These are phyloP conservation scores for Tenthredo mesomela DNA, from an alignment of 2,888 invertebrate genomes.

Conservation along the genomic window DNA sequence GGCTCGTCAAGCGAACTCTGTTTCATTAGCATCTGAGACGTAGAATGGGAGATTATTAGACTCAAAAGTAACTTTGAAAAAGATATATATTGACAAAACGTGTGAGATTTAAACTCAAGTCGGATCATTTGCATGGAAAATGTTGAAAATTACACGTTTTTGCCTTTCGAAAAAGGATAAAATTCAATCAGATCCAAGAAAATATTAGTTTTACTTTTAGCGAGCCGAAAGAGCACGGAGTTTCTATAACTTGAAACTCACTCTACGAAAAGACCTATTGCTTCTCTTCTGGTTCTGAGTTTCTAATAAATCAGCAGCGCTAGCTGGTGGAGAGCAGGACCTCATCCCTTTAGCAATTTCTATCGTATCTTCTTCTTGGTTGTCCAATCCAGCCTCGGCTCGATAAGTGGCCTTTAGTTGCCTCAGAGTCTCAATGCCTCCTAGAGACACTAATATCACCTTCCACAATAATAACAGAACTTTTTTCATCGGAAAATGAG, in stretches of 20 bases:
- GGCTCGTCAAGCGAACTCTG: slow-evolving; percentile 95
- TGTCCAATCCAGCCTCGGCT: slow-evolving; percentile 86
- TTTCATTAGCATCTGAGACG: slow-evolving; percentile 88
- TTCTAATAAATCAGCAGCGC: slow-evolving; percentile 93
- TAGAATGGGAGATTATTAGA: slow-evolving; percentile 33
- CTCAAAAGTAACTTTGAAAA: neutral
- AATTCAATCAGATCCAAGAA: neutral
- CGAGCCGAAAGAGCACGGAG: slow-evolving; percentile 27
- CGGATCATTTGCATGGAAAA: too few relatives aligned
- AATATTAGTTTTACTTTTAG: too few relatives aligned
- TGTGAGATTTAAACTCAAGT: neutral
- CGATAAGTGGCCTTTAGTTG: slow-evolving; percentile 87
- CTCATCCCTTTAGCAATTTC: slow-evolving; percentile 97
- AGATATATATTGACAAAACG: neutral
- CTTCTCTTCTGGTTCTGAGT: slow-evolving; percentile 90
- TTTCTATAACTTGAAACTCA: slow-evolving; percentile 66
- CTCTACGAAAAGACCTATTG: slow-evolving; percentile 85
- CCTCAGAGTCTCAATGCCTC: slow-evolving; percentile 92
- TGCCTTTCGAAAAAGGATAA: too few relatives aligned
- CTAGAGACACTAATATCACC: slow-evolving; percentile 93
- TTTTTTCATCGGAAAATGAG: slow-evolving; percentile 99
- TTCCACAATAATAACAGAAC: slow-evolving; percentile 98
- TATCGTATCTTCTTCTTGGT: slow-evolving; percentile 94
- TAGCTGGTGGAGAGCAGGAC: slow-evolving; percentile 96
- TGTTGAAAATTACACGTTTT: too few relatives aligned